phyloP scores from a whole-genome alignment of 2,113 vertebrate species.

The Irena cyanogastra region DNA sequence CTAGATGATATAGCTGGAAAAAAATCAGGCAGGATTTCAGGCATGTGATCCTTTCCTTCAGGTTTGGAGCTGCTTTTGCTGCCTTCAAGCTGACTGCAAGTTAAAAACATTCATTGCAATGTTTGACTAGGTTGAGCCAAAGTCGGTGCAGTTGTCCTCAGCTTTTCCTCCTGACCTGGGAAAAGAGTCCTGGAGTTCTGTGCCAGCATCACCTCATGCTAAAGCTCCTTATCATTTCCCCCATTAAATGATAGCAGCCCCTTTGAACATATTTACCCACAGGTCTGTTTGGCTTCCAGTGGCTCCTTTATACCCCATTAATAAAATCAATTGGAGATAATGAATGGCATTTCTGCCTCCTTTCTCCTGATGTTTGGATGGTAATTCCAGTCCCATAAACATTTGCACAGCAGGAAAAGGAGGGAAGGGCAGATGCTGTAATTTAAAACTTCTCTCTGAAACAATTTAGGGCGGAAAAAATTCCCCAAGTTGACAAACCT shows the following conservation, averaged over 20 bases:
- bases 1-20: conserved; percentile 26
- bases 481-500: background rate
- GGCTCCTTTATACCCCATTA: background rate
- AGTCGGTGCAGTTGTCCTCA: background rate
- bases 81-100: background rate
- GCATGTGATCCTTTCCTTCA: background rate
- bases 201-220: background rate
- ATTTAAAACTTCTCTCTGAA: background rate
- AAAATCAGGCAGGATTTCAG: conserved; percentile 14
- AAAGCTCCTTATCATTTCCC: background rate
- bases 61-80: conserved; percentile 20
- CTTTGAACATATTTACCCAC: background rate
- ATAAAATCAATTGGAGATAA: background rate
- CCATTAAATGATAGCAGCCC: background rate
- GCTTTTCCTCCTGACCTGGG: background rate
- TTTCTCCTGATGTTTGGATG: background rate
- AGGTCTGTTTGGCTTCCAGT: background rate
- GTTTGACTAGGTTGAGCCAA: background rate
- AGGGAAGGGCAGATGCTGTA: background rate
- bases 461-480: background rate
- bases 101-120: background rate
- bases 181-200: background rate
- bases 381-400: background rate
- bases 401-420: background rate
- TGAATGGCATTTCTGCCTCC: background rate